These are phyloP conservation scores for Ylistrum balloti DNA, from an alignment of 1,140 invertebrate genomes.

Conservation along the genomic window DNA sequence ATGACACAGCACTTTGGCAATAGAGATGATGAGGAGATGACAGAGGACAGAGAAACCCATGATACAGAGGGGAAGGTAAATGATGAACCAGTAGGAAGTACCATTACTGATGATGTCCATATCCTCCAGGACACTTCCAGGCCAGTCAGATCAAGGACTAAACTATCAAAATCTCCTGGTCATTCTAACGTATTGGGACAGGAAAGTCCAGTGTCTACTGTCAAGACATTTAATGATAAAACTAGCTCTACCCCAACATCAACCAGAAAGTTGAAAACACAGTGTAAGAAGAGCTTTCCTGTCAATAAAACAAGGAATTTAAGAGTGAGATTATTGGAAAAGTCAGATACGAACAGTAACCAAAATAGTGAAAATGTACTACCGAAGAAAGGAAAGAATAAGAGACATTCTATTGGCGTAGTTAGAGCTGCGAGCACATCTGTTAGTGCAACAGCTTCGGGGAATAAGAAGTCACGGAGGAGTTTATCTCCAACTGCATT, in stretches of 20 bases:
- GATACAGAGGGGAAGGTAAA: neutral
- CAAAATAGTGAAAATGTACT: neutral
- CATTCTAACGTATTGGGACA: neutral
- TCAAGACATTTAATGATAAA: neutral
- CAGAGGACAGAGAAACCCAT: neutral
- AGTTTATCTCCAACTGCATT: conserved; percentile 1
- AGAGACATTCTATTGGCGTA: conserved; percentile 30
- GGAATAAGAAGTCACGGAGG: neutral
- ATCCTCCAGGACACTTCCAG: neutral
- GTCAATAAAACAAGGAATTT: neutral
- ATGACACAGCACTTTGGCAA: conserved; percentile 69
- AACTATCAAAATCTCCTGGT: neutral
- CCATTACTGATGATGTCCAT: neutral
- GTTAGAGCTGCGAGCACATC: neutral
- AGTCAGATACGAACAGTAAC: neutral
- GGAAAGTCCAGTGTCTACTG: neutral
- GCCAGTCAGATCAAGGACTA: neutral
- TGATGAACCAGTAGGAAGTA: neutral
- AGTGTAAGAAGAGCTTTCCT: neutral
- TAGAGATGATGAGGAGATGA: conserved; percentile 48
- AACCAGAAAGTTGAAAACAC: neutral
- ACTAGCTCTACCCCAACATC: neutral
- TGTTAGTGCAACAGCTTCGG: neutral
- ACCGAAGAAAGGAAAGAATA: neutral
- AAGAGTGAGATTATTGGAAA: neutral